These are phyloP conservation scores for Cheilinus undulatus DNA, from an alignment of 2,113 vertebrate species.

Conservation along the genomic window DNA sequence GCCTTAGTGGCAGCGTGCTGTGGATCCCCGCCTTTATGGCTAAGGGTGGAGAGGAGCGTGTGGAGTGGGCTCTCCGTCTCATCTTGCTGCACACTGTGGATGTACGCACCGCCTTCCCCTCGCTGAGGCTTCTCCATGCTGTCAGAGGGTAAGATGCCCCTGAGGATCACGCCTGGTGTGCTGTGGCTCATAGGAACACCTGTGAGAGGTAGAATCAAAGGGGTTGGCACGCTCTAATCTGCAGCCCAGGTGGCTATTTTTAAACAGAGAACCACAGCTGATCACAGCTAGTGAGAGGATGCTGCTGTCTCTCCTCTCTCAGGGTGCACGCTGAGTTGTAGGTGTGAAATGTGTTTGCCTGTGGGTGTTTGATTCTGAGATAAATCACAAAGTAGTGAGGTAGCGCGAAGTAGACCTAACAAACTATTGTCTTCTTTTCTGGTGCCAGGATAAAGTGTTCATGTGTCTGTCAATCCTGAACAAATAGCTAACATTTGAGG, in stretches of 20 bases:
- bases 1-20: slow-evolving; percentile 91
- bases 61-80: slow-evolving; percentile 93
- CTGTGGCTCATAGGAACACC: slow-evolving; percentile 27
- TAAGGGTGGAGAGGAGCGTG: slow-evolving; percentile 92
- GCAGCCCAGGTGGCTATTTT: slow-evolving; percentile 62
- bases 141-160: slow-evolving; percentile 91
- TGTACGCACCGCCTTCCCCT: slow-evolving; percentile 94
- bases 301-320: slow-evolving; percentile 1
- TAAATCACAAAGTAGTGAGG: too few relatives aligned
- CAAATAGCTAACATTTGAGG: not conserved
- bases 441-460: not conserved
- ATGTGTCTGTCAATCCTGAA: not conserved
- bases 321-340: not conserved
- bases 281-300: slow-evolving; percentile 23
- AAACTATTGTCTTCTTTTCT: not conserved
- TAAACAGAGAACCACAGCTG: slow-evolving; percentile 55
- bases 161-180: not conserved
- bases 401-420: not conserved
- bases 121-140: slow-evolving; percentile 93
- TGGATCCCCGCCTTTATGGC: slow-evolving; percentile 99
- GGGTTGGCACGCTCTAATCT: slow-evolving; percentile 42
- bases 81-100: slow-evolving; percentile 91
- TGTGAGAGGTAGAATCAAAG: slow-evolving; percentile 53
- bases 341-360: too few relatives aligned
- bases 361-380: too few relatives aligned